Percentiles rank a stretch among this genome's conserved stretches.
Conservation (phyloP, 1,140 invertebrate genomes). For the Drosophila elegans region DNA sequence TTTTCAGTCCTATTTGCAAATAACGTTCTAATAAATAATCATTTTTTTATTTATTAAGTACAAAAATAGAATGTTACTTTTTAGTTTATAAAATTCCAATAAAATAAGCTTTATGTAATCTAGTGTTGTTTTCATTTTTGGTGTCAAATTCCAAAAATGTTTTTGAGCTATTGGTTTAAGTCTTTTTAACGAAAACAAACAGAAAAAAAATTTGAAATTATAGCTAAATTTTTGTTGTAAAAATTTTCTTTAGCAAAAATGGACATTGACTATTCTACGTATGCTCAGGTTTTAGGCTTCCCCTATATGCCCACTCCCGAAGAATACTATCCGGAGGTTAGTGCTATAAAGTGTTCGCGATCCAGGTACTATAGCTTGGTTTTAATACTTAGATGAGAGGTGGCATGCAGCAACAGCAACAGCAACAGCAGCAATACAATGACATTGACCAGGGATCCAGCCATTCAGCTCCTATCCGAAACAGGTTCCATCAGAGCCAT, state of each 20-base stretch:
- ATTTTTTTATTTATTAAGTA: no score
- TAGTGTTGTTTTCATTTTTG: slow-evolving; percentile 2
- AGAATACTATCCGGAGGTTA: slow-evolving; percentile 35
- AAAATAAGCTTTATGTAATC: not conserved
- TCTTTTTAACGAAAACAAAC: not conserved
- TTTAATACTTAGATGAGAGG: slow-evolving; percentile 2
- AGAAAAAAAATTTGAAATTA: slow-evolving; percentile 18
- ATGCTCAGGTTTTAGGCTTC: slow-evolving; percentile 27
- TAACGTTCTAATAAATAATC: no score
- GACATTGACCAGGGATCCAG: not conserved
- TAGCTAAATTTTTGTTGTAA: slow-evolving; percentile 11
- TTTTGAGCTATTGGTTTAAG: not conserved
- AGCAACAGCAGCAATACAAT: not conserved
- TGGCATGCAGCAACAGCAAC: slow-evolving; percentile 4
- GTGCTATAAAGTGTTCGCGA: not conserved
- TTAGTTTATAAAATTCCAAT: no score
- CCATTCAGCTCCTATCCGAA: not conserved
- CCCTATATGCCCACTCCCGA: slow-evolving; percentile 34
- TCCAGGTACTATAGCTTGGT: not conserved
- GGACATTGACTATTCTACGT: slow-evolving; percentile 41
- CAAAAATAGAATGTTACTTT: no score
- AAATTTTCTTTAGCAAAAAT: slow-evolving; percentile 10
- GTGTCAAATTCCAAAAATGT: not conserved
- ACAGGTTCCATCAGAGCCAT: not conserved
- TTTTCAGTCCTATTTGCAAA: no score